Base-by-base conservation (phyloP, 2,113 vertebrate species). In the Sarotherodon lohbergeri region DNA sequence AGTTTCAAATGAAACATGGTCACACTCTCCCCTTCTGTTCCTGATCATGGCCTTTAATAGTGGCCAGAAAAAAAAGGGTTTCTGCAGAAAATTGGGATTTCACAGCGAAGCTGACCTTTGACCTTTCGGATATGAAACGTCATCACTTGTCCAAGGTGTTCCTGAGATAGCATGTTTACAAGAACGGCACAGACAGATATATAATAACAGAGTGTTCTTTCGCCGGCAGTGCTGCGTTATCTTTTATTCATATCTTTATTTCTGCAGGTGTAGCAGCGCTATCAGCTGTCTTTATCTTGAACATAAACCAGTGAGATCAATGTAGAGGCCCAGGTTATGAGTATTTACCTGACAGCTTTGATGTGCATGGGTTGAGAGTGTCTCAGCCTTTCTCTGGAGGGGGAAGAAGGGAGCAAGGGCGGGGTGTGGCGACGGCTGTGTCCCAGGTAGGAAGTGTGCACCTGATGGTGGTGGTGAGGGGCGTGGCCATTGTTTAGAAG, bases 321-420 rank as follows among this genome's bases (percentile, higher is more conserved):
- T 55, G 73, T 29, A 83, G 48, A 52, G 29, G 46, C 68, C 24
- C 16, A 73, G 52, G 54, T 80, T 10, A 16, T 34, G 36, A 19
- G 36, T 2, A 39, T 66, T 63, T 96, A 98, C 98, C 98, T 98
- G 95, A 97, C 97, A 1, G 98, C 97, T 76, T 96, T 97, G 92
- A 99, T 99, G 95, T 98, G 98, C 95, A 99, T 95, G 0, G 98
- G 98, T 94, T 99, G 98, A 5, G 98, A 99, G 66, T 97, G 97
- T 34, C 95, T 97, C 93, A 97, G 94, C 90, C 93, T 97, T 93
- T 97, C 97, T 83, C 93, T 88, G 0, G 96, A 95, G 46, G 97
- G 96, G 1, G 19, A 81, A 52, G 95, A 89, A 41, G 1, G 61
- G 1, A 0, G 87, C 1, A 95, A 41, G 24, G 93, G 83, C 0